Conservation (phyloP, 1,140 invertebrate genomes). For the Trichonephila inaurata region DNA sequence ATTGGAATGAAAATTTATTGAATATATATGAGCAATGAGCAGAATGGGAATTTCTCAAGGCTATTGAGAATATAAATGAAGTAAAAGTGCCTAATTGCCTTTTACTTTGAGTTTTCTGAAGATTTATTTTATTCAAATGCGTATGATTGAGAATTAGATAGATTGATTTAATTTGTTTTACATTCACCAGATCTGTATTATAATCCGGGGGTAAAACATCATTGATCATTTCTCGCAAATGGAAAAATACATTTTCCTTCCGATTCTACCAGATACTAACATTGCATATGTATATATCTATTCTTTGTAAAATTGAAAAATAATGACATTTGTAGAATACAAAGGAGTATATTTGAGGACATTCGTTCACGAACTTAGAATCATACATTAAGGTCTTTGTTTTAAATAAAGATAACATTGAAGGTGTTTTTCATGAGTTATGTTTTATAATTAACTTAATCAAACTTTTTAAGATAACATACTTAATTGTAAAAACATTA, state of each 20-base stretch:
- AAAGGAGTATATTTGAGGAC: neutral
- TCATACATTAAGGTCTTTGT: no score
- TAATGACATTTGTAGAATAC: neutral
- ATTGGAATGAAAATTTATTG: conserved; percentile 55
- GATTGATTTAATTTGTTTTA: no score
- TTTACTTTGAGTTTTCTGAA: neutral
- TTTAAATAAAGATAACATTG: no score
- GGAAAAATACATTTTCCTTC: neutral
- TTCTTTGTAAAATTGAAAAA: neutral
- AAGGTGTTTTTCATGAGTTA: no score
- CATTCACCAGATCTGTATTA: no score
- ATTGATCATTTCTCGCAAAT: conserved; percentile 7
- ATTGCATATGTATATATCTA: neutral
- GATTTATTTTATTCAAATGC: neutral
- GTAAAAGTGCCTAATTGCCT: conserved; percentile 47
- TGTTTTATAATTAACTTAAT: no score
- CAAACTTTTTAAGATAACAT: no score
- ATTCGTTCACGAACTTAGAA: no score
- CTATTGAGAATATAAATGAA: conserved; percentile 42
- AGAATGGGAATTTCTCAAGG: conserved; percentile 24
- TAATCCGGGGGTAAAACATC: neutral
- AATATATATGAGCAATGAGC: conserved; percentile 20
- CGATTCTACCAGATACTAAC: neutral
- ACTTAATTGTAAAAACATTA: no score
- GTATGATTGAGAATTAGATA: neutral